These are phyloP conservation scores for Parambassis ranga DNA, from an alignment of 2,797 vertebrate genomes.

Conservation along the genomic window DNA sequence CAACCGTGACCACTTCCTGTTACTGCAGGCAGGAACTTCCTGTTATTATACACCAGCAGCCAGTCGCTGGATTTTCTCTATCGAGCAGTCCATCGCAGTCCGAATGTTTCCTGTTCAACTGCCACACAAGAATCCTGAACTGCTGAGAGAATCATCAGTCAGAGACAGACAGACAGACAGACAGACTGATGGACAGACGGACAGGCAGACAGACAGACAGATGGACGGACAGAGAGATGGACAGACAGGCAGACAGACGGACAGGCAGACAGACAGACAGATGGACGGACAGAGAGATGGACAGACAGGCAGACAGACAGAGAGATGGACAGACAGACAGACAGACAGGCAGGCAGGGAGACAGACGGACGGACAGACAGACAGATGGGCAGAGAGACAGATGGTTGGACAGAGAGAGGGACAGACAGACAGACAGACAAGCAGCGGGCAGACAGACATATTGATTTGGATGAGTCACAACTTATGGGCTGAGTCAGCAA, in stretches of 20 bases:
- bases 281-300: not conserved
- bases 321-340: too few species aligned
- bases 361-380: too few species aligned
- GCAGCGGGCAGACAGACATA: too few species aligned
- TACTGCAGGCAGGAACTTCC: slow-evolving; percentile 51
- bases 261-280: too few species aligned
- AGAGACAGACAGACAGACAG: too few species aligned
- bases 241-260: too few species aligned
- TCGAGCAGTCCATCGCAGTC: slow-evolving; percentile 6
- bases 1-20: slow-evolving; percentile 48
- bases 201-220: too few species aligned
- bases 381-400: too few species aligned
- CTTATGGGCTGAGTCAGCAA: slow-evolving; percentile 20
- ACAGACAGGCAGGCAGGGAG: not conserved
- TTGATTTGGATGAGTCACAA: not conserved
- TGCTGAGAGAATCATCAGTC: not conserved
- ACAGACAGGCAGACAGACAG: too few species aligned
- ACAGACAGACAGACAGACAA: too few species aligned
- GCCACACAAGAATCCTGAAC: not conserved
- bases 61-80: slow-evolving; percentile 33
- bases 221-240: not conserved
- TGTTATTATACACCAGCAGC: slow-evolving; percentile 58
- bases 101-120: slow-evolving; percentile 40
- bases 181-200: too few species aligned
- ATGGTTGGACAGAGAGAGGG: not conserved